Evolutionary conservation across 1,140 invertebrate species (phyloP).

Genomic region (Drosophila bifasciata): DNA sequence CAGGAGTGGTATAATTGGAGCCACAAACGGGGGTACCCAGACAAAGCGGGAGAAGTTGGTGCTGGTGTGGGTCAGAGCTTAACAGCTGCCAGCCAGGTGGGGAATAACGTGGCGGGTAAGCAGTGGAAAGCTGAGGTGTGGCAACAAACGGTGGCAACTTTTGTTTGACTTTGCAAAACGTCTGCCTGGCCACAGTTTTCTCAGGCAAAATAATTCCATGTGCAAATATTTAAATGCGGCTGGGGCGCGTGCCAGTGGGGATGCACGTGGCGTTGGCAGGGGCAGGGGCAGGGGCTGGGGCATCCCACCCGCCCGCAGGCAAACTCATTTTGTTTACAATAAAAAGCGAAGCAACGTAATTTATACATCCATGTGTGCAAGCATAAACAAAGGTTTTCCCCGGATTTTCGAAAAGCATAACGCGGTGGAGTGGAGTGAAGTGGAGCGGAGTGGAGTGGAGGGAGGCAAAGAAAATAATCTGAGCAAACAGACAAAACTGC

Average conservation of each 20-base stretch:
- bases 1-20: slow-evolving; percentile 18
- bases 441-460: neutral
- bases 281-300: neutral
- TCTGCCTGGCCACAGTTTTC: slow-evolving; percentile 45
- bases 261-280: too few relatives aligned
- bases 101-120: neutral
- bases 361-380: slow-evolving; percentile 72
- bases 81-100: slow-evolving; percentile 14
- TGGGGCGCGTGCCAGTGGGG: slow-evolving; percentile 4
- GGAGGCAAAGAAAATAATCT: slow-evolving; percentile 67
- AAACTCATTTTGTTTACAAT: slow-evolving; percentile 65
- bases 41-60: slow-evolving; percentile 2
- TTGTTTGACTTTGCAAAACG: slow-evolving; percentile 57
- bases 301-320: slow-evolving; percentile 27
- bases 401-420: slow-evolving; percentile 16
- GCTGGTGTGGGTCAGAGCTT: slow-evolving; percentile 2
- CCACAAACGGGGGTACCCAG: slow-evolving; percentile 27
- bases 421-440: neutral
- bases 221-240: slow-evolving; percentile 77
- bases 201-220: slow-evolving; percentile 67
- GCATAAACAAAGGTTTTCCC: slow-evolving; percentile 57
- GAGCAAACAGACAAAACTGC: slow-evolving; percentile 37
- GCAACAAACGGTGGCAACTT: slow-evolving; percentile 22
- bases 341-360: slow-evolving; percentile 57
- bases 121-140: neutral